phyloP scores from a whole-genome alignment of 1,140 invertebrate species.

The Drosophila rhopaloa region DNA sequence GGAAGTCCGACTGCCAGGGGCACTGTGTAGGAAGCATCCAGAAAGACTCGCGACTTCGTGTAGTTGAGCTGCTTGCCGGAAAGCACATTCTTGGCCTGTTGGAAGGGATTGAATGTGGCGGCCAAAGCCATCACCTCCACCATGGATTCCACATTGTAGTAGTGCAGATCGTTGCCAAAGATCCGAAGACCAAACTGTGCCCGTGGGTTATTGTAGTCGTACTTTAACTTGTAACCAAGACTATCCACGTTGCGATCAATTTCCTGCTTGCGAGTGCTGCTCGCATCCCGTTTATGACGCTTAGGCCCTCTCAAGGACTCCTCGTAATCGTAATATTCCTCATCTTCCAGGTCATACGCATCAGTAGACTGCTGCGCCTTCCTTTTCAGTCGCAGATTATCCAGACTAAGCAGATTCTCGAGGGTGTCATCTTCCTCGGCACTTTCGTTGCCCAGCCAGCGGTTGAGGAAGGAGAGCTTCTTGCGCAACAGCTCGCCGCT shows the following conservation, averaged over 20 bases:
- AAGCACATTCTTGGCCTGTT: slow-evolving; percentile 89
- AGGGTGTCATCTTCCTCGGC: slow-evolving; percentile 69
- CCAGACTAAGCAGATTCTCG: slow-evolving; percentile 72
- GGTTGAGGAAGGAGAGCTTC: slow-evolving; percentile 85
- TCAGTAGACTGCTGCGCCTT: slow-evolving; percentile 6
- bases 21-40: slow-evolving; percentile 93
- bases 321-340: slow-evolving; percentile 61
- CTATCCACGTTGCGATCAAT: slow-evolving; percentile 68
- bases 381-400: slow-evolving; percentile 68
- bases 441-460: slow-evolving; percentile 72
- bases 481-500: slow-evolving; percentile 87
- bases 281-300: slow-evolving; percentile 36
- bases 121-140: slow-evolving; percentile 88
- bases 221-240: slow-evolving; percentile 77
- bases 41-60: slow-evolving; percentile 91
- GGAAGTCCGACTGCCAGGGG: slow-evolving; percentile 94
- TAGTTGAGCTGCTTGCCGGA: slow-evolving; percentile 92
- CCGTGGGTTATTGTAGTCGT: slow-evolving; percentile 86
- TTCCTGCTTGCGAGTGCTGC: slow-evolving; percentile 38
- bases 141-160: slow-evolving; percentile 88
- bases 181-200: slow-evolving; percentile 87
- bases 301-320: slow-evolving; percentile 7
- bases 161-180: slow-evolving; percentile 92
- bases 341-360: slow-evolving; percentile 9
- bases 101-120: slow-evolving; percentile 88